Evolutionary conservation across 2,888 invertebrate genomes (phyloP), one percentile per base, ranked within the genome.

Genomic region (Pseudococcus longispinus): DNA sequence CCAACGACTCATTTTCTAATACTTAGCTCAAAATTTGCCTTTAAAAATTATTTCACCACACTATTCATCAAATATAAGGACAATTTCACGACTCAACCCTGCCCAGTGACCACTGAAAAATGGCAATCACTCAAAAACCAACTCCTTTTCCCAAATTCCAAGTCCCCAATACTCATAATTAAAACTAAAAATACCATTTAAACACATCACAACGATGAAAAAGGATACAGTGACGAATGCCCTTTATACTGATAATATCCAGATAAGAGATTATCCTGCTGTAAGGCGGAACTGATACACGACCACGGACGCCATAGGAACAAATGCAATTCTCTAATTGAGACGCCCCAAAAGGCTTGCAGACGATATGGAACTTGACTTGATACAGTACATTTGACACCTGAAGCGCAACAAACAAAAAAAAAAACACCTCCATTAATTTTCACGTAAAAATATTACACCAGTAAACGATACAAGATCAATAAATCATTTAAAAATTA

Each of bases 291-390:
- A 29, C 93, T 92, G 88, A 95, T 92, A 88, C 92, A 92, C 86
- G 92, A 91, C 93, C 94, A 94, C 0, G 95, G 94, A 86, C 94
- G 93, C 95, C 95, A 95, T 70, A 95, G 92, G 87, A 95, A 95
- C 89, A 94, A 92, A 90, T 95, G 95, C 87, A 95, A 92, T 90
- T 95, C 94, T 88, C 94, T 92, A 88, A 95, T 95, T 46, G 95
- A 95, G 82, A 95, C 95, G 5, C 95, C 95, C 95, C 95, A 95
- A 91, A 94, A 95, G 89, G 94, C 94, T 89, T 94, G 94, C 88
- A 94, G 91, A 90, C 94, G 93, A 91, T 95, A 95, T 88, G 93
- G 92, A 87, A 95, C 95, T 90, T 95, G 95, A 89, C 95, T 95
- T 29, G 95, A 95, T 85, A 95, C 92, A 89, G 93, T 93, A 91